Base-by-base conservation (phyloP, 2,888 invertebrate genomes). In the Conus canariensis region DNA sequence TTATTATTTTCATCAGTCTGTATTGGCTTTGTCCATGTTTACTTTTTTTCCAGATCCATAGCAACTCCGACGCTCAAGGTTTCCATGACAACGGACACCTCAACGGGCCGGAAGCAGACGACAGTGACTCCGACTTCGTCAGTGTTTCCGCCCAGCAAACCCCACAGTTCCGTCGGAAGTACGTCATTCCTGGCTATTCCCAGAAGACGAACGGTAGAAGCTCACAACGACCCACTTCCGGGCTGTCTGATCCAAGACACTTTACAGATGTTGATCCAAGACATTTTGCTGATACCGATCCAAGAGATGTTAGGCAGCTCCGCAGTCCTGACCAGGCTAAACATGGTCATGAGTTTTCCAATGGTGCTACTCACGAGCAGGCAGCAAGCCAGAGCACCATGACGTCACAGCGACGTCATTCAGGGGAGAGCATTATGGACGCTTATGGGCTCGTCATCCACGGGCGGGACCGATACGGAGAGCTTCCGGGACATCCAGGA, bases 391-490 rank as follows among this genome's bases (percentile, higher is more conserved):
- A 30, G 77, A 30, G 10, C 30, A 30, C 14, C 14, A 45, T 7
- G 25, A 77, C 77, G 10, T 45, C 60, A 19, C 30, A 64, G 58
- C 25, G 77, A 9, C n/a, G 59, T 8, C 2, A 85, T 10, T 74
- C 74, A 14, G 59, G 12, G 70, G 83, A 83, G 67, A 70, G 70
- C 85, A 58, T 58, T 45, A 67, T 89, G 85, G 89, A 89, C 58
- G 89, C 89, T 58, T 89, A 89, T n/a, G 89, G 89, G 12, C 22
- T 89, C 58, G 89, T 89, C 56, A 59, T 89, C 30, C 89, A 89
- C 74, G 25, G 85, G 14, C 70, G 10, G 14, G 64, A 89, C 9
- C 9, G 77, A 70, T 19, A 19, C 70, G 70, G 70, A 16, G 22
- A 22, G 19, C 70, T 7, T 14, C 60, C 16, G 77, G 19, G 77